phyloP scores from a whole-genome alignment of 2,113 vertebrate genomes.

The Pristiophorus japonicus region DNA sequence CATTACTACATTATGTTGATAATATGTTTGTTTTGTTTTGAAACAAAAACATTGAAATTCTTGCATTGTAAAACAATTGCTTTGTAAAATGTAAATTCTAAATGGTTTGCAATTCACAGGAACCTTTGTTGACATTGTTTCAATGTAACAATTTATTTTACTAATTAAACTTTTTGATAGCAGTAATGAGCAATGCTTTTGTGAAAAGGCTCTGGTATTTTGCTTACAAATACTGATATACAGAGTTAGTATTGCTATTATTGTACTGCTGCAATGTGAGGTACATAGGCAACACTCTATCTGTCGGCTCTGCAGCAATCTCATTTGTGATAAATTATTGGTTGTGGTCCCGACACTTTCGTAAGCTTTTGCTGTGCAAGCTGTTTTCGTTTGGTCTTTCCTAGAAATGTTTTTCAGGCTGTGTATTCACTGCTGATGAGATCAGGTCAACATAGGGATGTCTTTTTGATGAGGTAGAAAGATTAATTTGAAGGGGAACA shows the following conservation, averaged over 20 bases:
- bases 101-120: not conserved
- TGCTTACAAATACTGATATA: not conserved
- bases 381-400: not conserved
- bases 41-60: too few relatives aligned
- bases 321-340: slow-evolving; percentile 35
- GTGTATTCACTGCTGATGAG: slow-evolving; percentile 11
- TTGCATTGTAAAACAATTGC: not conserved
- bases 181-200: not conserved
- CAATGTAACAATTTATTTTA: not conserved
- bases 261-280: not conserved
- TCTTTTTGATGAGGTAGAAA: not conserved
- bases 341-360: not conserved
- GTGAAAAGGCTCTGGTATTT: not conserved
- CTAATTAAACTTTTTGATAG: not conserved
- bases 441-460: not conserved
- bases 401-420: not conserved
- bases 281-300: not conserved
- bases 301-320: not conserved
- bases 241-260: not conserved
- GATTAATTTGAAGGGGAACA: not conserved
- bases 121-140: not conserved
- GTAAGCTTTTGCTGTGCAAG: slow-evolving; percentile 28
- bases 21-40: not conserved
- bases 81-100: not conserved
- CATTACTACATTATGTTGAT: not conserved